Evolutionary conservation across 2,113 vertebrate genomes (phyloP), one percentile per base, ranked within the genome.

Genomic region (Labeo catla): DNA sequence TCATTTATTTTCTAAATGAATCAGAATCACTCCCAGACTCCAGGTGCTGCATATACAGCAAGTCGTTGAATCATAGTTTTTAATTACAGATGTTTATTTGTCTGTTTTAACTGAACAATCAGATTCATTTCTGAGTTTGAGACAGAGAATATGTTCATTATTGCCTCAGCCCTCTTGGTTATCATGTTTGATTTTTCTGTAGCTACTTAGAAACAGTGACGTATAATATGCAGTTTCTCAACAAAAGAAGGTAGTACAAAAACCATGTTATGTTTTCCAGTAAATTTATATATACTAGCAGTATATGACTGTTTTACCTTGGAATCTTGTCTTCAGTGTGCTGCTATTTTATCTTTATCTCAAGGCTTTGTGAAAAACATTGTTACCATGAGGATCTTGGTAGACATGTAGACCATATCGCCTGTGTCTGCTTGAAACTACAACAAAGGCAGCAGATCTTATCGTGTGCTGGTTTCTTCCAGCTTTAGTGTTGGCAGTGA

Each of bases 401-500:
- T 49, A 65, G 79, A 81, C 39, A 9, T 81, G 13, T 1, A 28
- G 23, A 70, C 80, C 61, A 39, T 68, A 82, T 82, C 80, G 61
- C 80, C 63, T n/a, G 47, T 82, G 63, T 70, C 63, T 82, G 70
- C 57, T 36, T 65, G 72, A 61, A 76, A 76, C 68, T 81, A 65
- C 59, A 52, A 76, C 52, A 72, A 82, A 84, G 13, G 68, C 54
- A 81, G 28, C 8, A 21, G 57, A 81, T 72, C 66, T 86, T 36
- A 80, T 81, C 65, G 15, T 47, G n/a, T 36, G 13, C 76, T 76
- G 70, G 50, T 86, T 88, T 84, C 34, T 76, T 80, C 49, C 73
- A 72, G 52, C 87, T 81, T 80, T 52, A 84, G 85, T 74, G 47
- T 86, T 43, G 83, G 63, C 79, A 85, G 87, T 70, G 83, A 88